Percentiles rank a stretch among this genome's conserved stretches.
These are phyloP conservation scores for Apodemus speciosus DNA, from an alignment of 2,113 vertebrate genomes.

Conservation along the genomic window DNA sequence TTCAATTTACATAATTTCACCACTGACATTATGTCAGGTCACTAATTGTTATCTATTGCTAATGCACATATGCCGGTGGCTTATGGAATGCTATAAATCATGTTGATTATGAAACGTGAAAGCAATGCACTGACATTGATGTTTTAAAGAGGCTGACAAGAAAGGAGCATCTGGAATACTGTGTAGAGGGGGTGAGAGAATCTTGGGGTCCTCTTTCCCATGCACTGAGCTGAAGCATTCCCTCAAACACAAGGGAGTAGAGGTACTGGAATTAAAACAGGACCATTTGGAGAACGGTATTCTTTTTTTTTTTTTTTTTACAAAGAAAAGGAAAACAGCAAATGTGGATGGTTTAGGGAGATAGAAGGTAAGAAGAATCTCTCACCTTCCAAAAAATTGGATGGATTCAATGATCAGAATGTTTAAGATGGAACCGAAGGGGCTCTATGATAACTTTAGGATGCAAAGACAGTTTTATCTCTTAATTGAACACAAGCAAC, in stretches of 20 bases:
- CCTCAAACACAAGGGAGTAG: background rate
- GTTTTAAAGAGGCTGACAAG: constrained; percentile 3
- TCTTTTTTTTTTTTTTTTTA: constrained; percentile 13
- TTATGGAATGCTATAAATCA: background rate
- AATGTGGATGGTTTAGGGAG: background rate
- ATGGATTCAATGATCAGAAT: background rate
- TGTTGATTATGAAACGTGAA: background rate
- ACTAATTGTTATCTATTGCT: background rate
- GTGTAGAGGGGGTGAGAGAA: background rate
- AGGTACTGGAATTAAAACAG: background rate
- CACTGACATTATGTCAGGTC: background rate
- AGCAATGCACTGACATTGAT: background rate
- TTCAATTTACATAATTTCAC: background rate
- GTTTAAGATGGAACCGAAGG: background rate
- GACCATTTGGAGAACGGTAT: background rate
- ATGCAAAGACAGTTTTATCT: background rate
- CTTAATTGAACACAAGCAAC: constrained; percentile 35
- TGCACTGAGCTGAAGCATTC: background rate
- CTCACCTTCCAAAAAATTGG: too few species aligned
- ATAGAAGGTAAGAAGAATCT: background rate
- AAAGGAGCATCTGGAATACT: background rate
- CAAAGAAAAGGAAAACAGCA: background rate
- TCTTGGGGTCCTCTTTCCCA: background rate
- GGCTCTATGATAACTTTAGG: background rate
- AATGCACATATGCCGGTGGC: background rate